Evolutionary conservation across 1,140 invertebrate species (phyloP), one percentile per base, ranked within the genome.

Genomic region (Conus ventricosus): DNA sequence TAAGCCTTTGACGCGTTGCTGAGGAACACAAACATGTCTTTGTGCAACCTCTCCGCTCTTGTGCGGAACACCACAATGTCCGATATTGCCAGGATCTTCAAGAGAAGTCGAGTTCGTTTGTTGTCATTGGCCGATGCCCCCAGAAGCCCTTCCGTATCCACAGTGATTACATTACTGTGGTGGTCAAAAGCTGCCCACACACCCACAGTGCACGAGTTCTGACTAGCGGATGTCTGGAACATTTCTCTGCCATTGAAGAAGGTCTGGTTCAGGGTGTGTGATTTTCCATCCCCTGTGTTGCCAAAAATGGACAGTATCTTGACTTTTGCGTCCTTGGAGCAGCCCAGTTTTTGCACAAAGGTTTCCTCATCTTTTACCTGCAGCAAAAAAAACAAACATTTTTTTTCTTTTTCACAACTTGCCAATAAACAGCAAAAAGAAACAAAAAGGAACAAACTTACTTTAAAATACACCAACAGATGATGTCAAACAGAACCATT

Each of bases 251-350:
- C 97, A 92, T 96, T 94, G 93, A 98, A 98, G 93, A 98, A 98
- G 23, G 96, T 96, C 91, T 97, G 96, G 95, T 98, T 98, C 87
- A 98, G 94, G 0, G 97, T 97, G 91, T 97, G 96, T 67, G 97
- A 98, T 95, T 98, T 98, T 3, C 97, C 97, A 95, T 98, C 97
- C 0, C 97, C 97, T 4, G 97, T 98, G 92, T 97, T 98, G 1
- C 98, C 98, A 96, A 98, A 97, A 92, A 98, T 97, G 5, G 97
- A 97, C 4, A 98, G 96, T 27, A 98, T 97, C 95, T 98, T 98
- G 4, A 98, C 96, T n/a, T 87, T 87, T 54, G 90, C 91, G 85
- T 94, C 90, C 75, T 91, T 90, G 15, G 92, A 90, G 93, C 94
- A 94, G 20, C 91, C 92, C 8, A 95, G 90, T 84, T 94, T 95